Percentiles rank a stretch among this genome's conserved stretches.
phyloP scores from a whole-genome alignment of 1,140 invertebrate genomes.

The Phymorhynchus buccinoides region DNA sequence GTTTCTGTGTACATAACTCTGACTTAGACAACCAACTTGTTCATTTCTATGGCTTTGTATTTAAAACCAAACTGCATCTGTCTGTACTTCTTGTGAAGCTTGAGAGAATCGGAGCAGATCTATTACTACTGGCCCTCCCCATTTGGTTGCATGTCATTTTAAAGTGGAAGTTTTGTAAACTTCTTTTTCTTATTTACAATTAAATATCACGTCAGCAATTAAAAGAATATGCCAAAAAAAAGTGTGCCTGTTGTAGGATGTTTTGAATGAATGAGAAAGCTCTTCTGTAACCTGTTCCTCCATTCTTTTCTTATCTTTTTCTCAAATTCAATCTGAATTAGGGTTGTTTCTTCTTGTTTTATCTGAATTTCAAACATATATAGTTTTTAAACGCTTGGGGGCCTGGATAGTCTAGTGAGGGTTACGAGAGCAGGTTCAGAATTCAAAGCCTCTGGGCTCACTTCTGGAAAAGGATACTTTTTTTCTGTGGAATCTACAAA shows the following conservation, averaged over 20 bases:
- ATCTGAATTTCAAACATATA: neutral
- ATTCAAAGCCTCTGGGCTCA: no score
- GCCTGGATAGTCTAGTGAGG: no score
- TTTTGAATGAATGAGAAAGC: neutral
- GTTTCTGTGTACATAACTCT: conserved; percentile 26
- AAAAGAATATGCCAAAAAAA: conserved; percentile 36
- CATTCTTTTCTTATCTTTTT: no score
- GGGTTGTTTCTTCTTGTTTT: neutral
- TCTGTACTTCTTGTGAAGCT: conserved; percentile 36
- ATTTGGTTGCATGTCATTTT: conserved; percentile 41
- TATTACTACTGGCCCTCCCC: conserved; percentile 23
- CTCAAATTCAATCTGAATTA: no score
- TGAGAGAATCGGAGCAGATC: conserved; percentile 28
- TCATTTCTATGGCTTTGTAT: conserved; percentile 40
- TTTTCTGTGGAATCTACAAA: no score
- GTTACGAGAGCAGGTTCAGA: no score
- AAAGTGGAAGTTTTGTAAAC: conserved; percentile 38
- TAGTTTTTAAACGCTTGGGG: neutral
- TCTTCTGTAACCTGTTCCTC: no score
- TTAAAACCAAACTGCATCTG: conserved; percentile 35
- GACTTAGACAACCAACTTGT: conserved; percentile 17
- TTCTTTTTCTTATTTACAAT: conserved; percentile 35
- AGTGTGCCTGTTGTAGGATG: neutral
- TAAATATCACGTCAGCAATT: conserved; percentile 40
- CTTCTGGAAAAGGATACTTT: no score